Base-by-base conservation (phyloP, 1,140 invertebrate species). In the Meloidogyne floridensis region DNA sequence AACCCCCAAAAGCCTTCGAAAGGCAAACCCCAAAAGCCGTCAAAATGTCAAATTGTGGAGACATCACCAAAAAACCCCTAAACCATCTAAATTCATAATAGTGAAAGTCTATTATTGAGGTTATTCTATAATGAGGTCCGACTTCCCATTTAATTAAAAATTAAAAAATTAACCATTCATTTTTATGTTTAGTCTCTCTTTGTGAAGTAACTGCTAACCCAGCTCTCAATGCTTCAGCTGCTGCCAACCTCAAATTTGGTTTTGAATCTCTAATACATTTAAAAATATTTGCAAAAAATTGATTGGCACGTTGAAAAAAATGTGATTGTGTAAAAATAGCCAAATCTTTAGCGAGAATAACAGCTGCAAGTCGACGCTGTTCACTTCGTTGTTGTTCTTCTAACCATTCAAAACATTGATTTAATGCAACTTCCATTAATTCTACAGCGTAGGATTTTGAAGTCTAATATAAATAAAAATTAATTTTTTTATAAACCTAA, bases 241-340 rank as follows among this genome's bases (percentile, higher is more conserved):
- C 96, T 7, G 94, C 94, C 91, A 98, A 95, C 75, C 97, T 92
- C 81, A 98, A 95, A 15, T 93, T 93, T n/a, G 94, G 93, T 90
- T 98, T 97, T 0, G 95, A 93, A 91, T 98, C 96, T 80, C 94
- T 93, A 53, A 98, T 93, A 3, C 95, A 95, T 87, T 94, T 94
- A 86, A 98, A 96, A 81, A 98, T 97, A 59, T 87, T 90, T 82
- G 98, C 96, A 91, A 98, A 98, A 91, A 98, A 98, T 73, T 94
- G 94, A 18, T 95, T 95, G 0, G 98, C 95, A 92, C 97, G 95
- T 91, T 98, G 96, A 90, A 97, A 98, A 91, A 99, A 99, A 91
- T 97, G 97, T 15, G 96, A 98, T 3, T 96, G 96, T 91, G 97
- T 95, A 13, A 95, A 95, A 18, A 96, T 93, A 11, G 97, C 97